These are phyloP conservation scores for Butastur rufipennis DNA, from an alignment of 2,113 vertebrate genomes.

Conservation along the genomic window DNA sequence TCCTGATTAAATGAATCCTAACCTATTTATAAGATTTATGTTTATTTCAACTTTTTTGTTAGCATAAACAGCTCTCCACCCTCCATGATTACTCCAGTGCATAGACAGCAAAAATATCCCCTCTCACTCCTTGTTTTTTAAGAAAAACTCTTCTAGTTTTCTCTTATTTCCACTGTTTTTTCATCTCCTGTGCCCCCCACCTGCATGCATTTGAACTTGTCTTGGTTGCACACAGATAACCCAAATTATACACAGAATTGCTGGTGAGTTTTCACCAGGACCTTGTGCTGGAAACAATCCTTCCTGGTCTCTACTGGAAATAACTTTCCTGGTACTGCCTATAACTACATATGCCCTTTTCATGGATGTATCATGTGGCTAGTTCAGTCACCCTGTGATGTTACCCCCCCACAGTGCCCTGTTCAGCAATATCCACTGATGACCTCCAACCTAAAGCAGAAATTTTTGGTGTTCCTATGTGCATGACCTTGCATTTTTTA, in stretches of 20 bases:
- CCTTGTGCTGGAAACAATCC: background rate
- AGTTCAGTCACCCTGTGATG: background rate
- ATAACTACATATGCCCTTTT: background rate
- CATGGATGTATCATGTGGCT: rapidly evolving
- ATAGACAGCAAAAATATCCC: background rate
- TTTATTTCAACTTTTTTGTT: background rate
- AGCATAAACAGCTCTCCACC: background rate
- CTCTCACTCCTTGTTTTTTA: background rate
- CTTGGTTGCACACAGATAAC: background rate
- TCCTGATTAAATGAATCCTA: background rate
- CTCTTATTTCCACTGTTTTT: background rate
- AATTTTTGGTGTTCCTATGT: background rate
- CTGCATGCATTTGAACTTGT: background rate
- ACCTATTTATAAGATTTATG: background rate
- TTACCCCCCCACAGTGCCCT: background rate
- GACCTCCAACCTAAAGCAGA: background rate
- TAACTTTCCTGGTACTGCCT: background rate
- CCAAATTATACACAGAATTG: background rate
- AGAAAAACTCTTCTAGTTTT: background rate
- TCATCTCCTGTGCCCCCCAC: background rate
- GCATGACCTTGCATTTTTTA: background rate
- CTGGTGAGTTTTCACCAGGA: background rate
- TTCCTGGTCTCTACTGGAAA: background rate
- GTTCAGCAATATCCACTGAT: background rate
- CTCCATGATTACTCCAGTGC: background rate